Conservation (phyloP, 1,140 invertebrate species). For the Ostrea denselamellosa region DNA sequence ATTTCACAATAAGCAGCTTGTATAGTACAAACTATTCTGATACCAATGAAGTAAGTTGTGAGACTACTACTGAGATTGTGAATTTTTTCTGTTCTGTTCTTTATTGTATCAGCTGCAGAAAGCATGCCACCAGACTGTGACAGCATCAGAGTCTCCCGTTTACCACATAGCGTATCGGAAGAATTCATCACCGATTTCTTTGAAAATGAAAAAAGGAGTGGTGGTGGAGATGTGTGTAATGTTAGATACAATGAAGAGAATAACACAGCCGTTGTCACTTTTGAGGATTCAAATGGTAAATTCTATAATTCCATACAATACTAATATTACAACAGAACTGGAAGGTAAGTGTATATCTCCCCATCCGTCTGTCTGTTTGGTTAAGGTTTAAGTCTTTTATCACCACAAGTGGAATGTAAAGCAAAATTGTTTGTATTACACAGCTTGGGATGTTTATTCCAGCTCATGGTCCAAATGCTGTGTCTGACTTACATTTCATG, state of each 20-base stretch:
- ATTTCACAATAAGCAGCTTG: no score
- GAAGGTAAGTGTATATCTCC: no score
- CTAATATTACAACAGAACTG: no score
- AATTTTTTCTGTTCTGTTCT: neutral
- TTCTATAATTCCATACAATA: neutral
- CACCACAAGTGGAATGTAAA: no score
- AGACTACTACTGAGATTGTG: neutral
- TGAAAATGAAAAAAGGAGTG: slow-evolving; percentile 56
- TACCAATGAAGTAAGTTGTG: no score
- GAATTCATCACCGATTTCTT: slow-evolving; percentile 52
- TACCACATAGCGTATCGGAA: neutral
- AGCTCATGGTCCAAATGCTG: no score
- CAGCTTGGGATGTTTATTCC: no score
- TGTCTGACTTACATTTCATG: no score
- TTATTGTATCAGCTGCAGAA: neutral
- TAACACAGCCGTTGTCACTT: neutral
- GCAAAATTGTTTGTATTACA: no score
- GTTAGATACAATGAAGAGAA: neutral
- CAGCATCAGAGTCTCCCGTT: neutral
- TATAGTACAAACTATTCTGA: no score
- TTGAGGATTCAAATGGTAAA: neutral
- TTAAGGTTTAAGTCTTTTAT: no score
- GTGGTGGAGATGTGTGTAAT: slow-evolving; percentile 52
- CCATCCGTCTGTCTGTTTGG: no score
- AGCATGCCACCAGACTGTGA: neutral